Conservation (phyloP, 1,140 invertebrate species). For the Laupala kohalensis region DNA sequence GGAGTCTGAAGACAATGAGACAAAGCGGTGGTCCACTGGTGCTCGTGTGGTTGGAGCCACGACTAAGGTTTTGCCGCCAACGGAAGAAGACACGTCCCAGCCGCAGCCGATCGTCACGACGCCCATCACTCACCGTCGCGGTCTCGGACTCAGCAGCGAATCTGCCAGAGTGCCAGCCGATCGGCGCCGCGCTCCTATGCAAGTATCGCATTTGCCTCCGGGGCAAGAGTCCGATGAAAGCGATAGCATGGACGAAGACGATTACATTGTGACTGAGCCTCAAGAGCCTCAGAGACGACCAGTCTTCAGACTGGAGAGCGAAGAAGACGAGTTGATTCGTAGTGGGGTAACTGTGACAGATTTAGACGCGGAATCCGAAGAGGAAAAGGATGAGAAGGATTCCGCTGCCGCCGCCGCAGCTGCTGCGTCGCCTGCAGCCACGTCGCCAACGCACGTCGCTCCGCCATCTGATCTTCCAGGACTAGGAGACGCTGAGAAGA, state of each 20-base stretch:
- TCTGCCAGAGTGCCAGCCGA: conserved; percentile 4
- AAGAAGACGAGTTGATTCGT: neutral
- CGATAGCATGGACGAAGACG: neutral
- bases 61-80: neutral
- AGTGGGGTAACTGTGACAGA: neutral
- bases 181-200: conserved; percentile 10
- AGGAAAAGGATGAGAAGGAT: neutral
- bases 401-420: neutral
- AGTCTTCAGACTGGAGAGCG: neutral
- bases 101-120: conserved; percentile 3
- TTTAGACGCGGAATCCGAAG: neutral
- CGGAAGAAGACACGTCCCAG: too few species aligned
- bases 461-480: too few species aligned
- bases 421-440: too few species aligned
- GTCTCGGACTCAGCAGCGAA: conserved; percentile 5
- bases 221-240: conserved; percentile 5
- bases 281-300: neutral
- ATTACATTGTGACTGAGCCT: conserved; percentile 16
- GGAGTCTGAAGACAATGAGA: neutral
- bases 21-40: neutral
- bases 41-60: neutral
- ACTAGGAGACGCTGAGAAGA: conserved; percentile 19
- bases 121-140: conserved; percentile 7
- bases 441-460: too few species aligned
- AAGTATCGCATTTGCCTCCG: conserved; percentile 3